phyloP scores from a whole-genome alignment of 1,140 invertebrate genomes.

The Bombus soroeensis region DNA sequence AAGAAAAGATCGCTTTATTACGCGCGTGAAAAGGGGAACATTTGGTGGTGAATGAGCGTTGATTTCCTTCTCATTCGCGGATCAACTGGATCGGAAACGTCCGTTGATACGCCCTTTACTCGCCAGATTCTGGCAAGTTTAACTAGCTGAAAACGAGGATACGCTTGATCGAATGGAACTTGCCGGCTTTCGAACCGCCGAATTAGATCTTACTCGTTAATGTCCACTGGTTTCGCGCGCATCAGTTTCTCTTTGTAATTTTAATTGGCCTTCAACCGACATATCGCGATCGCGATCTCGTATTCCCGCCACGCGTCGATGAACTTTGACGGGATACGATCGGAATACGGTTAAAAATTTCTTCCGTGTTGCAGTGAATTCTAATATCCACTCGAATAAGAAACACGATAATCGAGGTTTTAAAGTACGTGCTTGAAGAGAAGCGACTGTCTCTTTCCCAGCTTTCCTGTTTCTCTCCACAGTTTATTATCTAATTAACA shows the following conservation, averaged over 20 bases:
- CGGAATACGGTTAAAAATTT: conserved; percentile 50
- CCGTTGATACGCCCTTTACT: background rate
- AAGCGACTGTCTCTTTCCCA: too few species aligned
- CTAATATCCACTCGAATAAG: too few species aligned
- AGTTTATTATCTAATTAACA: background rate
- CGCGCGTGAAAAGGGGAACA: background rate
- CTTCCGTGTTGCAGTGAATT: conserved; percentile 21
- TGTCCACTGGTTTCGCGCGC: conserved; percentile 19
- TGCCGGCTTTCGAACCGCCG: conserved; percentile 25
- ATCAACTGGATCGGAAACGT: conserved; percentile 9
- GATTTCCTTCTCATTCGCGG: background rate
- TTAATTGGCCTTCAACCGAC: conserved; percentile 59
- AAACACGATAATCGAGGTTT: too few species aligned
- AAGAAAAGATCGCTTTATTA: background rate
- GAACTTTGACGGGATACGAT: conserved; percentile 47
- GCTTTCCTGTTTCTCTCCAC: background rate
- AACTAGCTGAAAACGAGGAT: conserved; percentile 63
- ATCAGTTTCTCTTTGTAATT: conserved; percentile 64
- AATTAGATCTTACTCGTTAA: conserved; percentile 51
- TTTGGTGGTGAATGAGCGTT: background rate
- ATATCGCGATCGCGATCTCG: conserved; percentile 57
- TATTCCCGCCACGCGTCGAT: conserved; percentile 42
- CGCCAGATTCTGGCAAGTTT: conserved; percentile 36
- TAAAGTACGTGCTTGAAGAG: too few species aligned
- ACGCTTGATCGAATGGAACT: conserved; percentile 62